Evolutionary conservation across 2,113 vertebrate genomes (phyloP).

Genomic region (Pseudopodoces humilis): DNA sequence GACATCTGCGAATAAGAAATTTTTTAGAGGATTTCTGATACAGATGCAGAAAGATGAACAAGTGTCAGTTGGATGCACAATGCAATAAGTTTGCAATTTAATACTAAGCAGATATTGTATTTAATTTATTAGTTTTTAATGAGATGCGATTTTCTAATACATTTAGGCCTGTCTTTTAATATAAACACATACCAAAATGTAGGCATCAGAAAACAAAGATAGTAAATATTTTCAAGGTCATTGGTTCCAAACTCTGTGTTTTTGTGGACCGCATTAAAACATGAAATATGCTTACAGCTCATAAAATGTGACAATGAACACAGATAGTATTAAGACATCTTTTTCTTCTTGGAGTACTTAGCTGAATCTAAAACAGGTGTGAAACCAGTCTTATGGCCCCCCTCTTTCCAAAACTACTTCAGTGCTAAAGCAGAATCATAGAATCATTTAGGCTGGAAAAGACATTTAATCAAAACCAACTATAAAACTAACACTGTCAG

Average conservation of each 20-base stretch:
- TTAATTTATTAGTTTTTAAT: neutral
- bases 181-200: neutral
- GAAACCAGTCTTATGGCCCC: fast-evolving
- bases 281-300: neutral
- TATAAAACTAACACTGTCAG: neutral
- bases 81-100: neutral
- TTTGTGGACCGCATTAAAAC: neutral
- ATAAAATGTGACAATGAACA: neutral
- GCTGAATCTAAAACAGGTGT: neutral
- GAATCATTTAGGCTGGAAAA: neutral
- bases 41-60: neutral
- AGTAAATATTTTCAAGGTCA: neutral
- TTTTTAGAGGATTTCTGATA: neutral
- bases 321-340: fast-evolving
- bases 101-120: neutral
- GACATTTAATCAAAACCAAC: neutral
- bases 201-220: neutral
- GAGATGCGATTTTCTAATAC: neutral
- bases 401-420: neutral
- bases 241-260: neutral
- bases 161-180: neutral
- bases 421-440: neutral
- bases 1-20: neutral
- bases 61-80: neutral
- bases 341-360: neutral